Conservation (phyloP, 2,888 invertebrate species). For the Cryptus viduatorius region DNA sequence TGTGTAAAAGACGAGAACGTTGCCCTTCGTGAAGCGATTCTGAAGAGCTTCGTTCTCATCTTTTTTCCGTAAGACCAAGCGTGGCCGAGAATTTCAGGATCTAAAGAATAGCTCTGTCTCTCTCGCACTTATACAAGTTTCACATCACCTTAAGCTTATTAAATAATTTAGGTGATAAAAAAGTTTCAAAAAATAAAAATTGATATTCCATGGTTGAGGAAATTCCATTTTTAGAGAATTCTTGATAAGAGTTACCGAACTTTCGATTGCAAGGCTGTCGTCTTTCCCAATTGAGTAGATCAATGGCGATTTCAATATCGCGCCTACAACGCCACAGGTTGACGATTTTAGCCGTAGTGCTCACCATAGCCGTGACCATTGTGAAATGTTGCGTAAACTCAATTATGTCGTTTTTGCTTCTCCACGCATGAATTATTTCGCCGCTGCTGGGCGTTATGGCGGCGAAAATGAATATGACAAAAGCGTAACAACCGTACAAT, state of each 20-base stretch:
- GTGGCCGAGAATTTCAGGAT: too few species aligned
- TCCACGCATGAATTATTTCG: slow-evolving; percentile 61
- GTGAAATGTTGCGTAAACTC: slow-evolving; percentile 61
- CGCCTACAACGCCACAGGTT: slow-evolving; percentile 53
- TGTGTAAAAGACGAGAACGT: too few species aligned
- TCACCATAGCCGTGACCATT: slow-evolving; percentile 58
- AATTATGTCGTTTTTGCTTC: slow-evolving; percentile 38
- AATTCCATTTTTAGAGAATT: neutral
- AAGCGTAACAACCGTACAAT: slow-evolving; percentile 47
- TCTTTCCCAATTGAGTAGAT: slow-evolving; percentile 64
- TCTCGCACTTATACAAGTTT: too few species aligned
- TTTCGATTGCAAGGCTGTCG: slow-evolving; percentile 60
- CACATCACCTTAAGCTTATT: too few species aligned
- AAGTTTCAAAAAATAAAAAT: too few species aligned
- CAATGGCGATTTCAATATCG: slow-evolving; percentile 47
- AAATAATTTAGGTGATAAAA: too few species aligned
- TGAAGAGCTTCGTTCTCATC: too few species aligned
- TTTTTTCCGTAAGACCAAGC: too few species aligned
- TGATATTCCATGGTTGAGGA: too few species aligned
- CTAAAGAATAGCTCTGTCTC: too few species aligned
- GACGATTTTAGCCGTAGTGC: slow-evolving; percentile 56
- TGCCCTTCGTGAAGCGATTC: too few species aligned
- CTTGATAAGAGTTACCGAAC: slow-evolving; percentile 53
- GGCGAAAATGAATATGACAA: slow-evolving; percentile 41
- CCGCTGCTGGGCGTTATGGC: slow-evolving; percentile 42